Evolutionary conservation across 2,113 vertebrate species (phyloP).

Genomic region (Leucopsar rothschildi): DNA sequence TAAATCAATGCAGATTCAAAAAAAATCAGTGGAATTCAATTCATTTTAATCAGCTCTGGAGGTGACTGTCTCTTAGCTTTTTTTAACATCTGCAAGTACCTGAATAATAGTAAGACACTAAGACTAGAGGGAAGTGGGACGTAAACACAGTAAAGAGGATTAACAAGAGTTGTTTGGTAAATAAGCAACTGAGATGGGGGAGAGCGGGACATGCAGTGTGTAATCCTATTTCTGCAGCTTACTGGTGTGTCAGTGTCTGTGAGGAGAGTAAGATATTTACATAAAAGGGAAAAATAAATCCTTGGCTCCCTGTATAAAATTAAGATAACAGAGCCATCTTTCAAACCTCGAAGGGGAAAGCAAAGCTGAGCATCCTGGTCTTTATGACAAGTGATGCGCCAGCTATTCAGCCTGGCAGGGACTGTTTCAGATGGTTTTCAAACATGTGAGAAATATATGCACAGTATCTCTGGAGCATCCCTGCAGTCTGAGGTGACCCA

Average conservation of each 20-base stretch:
- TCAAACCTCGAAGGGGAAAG: background rate
- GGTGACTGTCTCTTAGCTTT: background rate
- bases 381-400: background rate
- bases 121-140: background rate
- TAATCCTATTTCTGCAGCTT: conserved; percentile 49
- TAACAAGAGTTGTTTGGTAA: background rate
- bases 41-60: background rate
- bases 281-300: conserved; percentile 32
- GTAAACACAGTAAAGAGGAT: conserved; percentile 14
- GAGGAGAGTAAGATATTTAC: background rate
- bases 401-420: background rate
- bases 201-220: background rate
- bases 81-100: background rate
- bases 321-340: background rate
- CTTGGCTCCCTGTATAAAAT: background rate
- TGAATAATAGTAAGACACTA: background rate
- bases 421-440: background rate
- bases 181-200: background rate
- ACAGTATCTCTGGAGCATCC: background rate
- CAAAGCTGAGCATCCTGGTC: background rate
- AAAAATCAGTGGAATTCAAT: background rate
- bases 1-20: background rate
- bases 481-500: background rate
- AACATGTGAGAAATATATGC: background rate
- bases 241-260: background rate